Evolutionary conservation across 1,140 invertebrate genomes (phyloP).

Genomic region (Bicyclus anynana): DNA sequence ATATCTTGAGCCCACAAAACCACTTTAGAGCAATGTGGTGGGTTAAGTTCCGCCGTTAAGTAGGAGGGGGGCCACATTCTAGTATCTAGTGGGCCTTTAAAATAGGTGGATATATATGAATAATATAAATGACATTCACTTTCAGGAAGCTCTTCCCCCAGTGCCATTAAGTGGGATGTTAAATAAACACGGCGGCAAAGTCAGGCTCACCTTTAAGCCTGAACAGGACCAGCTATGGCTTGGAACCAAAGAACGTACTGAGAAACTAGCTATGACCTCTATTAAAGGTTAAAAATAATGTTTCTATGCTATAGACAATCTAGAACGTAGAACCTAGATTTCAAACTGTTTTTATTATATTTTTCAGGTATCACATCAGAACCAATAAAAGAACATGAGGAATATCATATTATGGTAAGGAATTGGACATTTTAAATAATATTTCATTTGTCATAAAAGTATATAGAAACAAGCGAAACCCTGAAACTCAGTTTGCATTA

Average conservation of each 20-base stretch:
- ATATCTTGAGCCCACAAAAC: too few species aligned
- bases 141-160: conserved; percentile 88
- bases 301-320: background rate
- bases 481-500: too few species aligned
- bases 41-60: too few species aligned
- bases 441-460: too few species aligned
- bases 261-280: conserved; percentile 94
- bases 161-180: conserved; percentile 93
- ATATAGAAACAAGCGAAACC: too few species aligned
- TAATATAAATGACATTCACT: background rate
- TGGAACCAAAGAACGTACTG: conserved; percentile 95
- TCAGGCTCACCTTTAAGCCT: conserved; percentile 94
- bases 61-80: too few species aligned
- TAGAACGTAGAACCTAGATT: background rate
- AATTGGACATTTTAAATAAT: too few species aligned
- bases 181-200: conserved; percentile 95
- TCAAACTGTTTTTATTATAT: conserved; percentile 13
- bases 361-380: conserved; percentile 80
- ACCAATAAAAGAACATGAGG: conserved; percentile 92
- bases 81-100: too few species aligned
- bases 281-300: conserved; percentile 91
- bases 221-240: conserved; percentile 96
- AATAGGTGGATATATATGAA: too few species aligned
- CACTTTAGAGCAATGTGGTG: too few species aligned
- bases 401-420: conserved; percentile 95